Percentiles rank a stretch among this genome's conserved stretches.
Conservation (phyloP, 2,113 vertebrate species). For the Actinemys pallida region DNA sequence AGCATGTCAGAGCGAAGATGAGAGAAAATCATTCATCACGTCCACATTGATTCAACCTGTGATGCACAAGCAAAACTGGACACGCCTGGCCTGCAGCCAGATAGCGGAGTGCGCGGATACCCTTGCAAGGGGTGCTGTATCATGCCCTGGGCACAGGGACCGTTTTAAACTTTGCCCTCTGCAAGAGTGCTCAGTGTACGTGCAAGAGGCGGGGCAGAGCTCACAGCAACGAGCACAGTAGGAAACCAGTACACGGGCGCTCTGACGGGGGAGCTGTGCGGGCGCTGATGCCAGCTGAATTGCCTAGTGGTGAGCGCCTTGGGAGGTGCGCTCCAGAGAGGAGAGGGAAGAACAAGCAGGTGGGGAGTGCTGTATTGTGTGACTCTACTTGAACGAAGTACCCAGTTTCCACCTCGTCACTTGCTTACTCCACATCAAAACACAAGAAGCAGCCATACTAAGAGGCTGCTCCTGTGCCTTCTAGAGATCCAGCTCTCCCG, state of each 20-base stretch:
- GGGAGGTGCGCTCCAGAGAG: neutral
- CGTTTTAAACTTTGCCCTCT: neutral
- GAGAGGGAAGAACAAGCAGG: neutral
- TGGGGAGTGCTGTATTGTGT: neutral
- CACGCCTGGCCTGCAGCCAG: too few relatives aligned
- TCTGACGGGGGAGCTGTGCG: neutral
- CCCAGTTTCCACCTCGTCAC: neutral
- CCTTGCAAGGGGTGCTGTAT: neutral
- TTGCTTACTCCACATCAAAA: neutral
- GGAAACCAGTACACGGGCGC: fast-evolving
- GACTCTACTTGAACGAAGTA: neutral
- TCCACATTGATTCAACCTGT: neutral
- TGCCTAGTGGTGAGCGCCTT: too few relatives aligned
- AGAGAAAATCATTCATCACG: neutral
- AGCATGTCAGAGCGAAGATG: neutral
- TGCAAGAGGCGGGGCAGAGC: neutral
- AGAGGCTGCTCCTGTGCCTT: neutral
- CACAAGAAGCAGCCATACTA: neutral
- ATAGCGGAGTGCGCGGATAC: neutral
- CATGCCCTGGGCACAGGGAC: too few relatives aligned
- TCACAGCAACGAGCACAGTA: neutral
- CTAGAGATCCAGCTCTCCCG: neutral
- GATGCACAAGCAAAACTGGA: neutral
- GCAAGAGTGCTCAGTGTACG: neutral
- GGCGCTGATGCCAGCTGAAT: too few relatives aligned